Conservation (phyloP, 1,140 invertebrate species). For the Drosophila repleta region DNA sequence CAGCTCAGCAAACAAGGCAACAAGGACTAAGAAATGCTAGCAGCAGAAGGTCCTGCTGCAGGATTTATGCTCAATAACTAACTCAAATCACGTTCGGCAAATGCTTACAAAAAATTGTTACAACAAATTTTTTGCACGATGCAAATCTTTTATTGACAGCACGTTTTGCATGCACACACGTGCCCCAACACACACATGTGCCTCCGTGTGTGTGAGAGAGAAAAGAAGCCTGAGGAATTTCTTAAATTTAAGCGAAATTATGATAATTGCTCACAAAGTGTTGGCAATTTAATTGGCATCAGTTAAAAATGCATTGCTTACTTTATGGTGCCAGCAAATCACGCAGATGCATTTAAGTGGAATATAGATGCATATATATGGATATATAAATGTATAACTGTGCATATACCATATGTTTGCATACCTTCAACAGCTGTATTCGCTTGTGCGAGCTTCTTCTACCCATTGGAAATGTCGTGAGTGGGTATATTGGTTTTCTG, state of each 20-base stretch:
- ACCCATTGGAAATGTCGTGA: no score
- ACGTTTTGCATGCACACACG: slow-evolving; percentile 69
- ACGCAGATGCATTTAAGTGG: slow-evolving; percentile 49
- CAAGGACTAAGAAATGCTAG: slow-evolving; percentile 17
- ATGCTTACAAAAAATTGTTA: slow-evolving; percentile 76
- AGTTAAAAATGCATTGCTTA: slow-evolving; percentile 29
- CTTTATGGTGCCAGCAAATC: slow-evolving; percentile 23
- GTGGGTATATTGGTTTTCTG: no score
- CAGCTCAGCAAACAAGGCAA: slow-evolving; percentile 44
- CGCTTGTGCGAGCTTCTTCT: slow-evolving; percentile 11
- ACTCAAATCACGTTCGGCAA: slow-evolving; percentile 78
- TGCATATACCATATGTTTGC: no score
- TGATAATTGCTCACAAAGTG: slow-evolving; percentile 10
- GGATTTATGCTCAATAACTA: slow-evolving; percentile 69
- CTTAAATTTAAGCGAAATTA: slow-evolving; percentile 24
- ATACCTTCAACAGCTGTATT: no score
- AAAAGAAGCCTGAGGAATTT: slow-evolving; percentile 17
- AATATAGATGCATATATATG: slow-evolving; percentile 11
- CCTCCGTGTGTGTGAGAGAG: not conserved
- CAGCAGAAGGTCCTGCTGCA: slow-evolving; percentile 24
- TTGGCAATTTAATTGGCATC: slow-evolving; percentile 50
- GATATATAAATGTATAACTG: not conserved
- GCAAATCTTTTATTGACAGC: slow-evolving; percentile 79
- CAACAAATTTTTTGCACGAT: slow-evolving; percentile 56
- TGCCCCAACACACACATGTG: slow-evolving; percentile 28